Evolutionary conservation across 1,140 invertebrate species (phyloP), one percentile per base, ranked within the genome.

Genomic region (Frieseomelitta varia): DNA sequence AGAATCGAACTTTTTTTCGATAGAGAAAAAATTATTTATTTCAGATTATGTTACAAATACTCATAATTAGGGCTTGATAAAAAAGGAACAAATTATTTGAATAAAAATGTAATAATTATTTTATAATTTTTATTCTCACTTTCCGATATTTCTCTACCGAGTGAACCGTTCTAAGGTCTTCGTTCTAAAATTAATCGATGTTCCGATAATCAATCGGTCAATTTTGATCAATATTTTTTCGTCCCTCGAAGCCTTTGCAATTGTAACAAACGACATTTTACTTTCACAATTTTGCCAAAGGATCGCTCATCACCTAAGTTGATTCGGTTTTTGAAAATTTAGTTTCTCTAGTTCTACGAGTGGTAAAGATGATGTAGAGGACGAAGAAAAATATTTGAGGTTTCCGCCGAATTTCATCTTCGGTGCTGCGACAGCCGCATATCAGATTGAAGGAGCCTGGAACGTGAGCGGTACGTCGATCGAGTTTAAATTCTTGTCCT

Each of bases 401-500:
- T 84, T 86, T 27, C 96, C 96, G 27, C 85, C 93, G n/a, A 92
- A 93, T 73, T 96, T 96, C 86, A 76, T 94, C 75, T 95, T 96
- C 86, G 96, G 96, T 51, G 91, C 94, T 21, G 94, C 95, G 0
- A 95, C 96, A 1, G 93, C 96, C 0, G 92, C 96, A 3, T 96
- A 96, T 92, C 97, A 97, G 95, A 95, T 97, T 55, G 97, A 97
- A 94, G 97, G 97, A 65, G 96, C 92, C n/a, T 97, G 97, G 97
- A 96, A 97, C 93, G 94, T 91, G 87, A 95, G 96, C 92, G 96
- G 96, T 95, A 92, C 85, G 81, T 73, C 6, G 21, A 58, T 68
- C 58, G 80, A 85, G 79, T 80, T 85, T 56, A 76, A 80, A 84
- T 82, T 47, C 58, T 0, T 19, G 11, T 10, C 8, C 56, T 19